Evolutionary conservation across 2,888 invertebrate genomes (phyloP).

Genomic region (Tolmerus cingulatus): DNA sequence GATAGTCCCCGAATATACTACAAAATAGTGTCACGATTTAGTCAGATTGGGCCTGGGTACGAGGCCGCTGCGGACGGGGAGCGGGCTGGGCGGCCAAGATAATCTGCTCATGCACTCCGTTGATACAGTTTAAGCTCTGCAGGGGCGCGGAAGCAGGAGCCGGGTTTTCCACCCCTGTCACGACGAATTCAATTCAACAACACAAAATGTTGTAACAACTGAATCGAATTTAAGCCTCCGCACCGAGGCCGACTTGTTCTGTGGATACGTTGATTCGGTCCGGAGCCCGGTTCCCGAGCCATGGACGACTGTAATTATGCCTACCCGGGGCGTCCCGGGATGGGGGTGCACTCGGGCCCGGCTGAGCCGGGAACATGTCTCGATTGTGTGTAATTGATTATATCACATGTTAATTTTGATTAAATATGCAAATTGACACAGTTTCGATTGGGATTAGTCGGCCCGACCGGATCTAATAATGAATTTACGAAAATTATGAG

Average conservation of each 20-base stretch:
- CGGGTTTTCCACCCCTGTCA: constrained; percentile 39
- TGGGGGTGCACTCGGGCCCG: background rate
- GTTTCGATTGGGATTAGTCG: constrained; percentile 50
- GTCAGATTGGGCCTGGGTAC: constrained; percentile 6
- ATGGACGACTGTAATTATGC: constrained; percentile 41
- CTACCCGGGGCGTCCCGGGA: background rate
- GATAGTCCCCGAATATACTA: constrained; percentile 37
- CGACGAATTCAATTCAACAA: constrained; percentile 46
- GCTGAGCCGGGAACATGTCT: constrained; percentile 41
- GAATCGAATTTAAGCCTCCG: constrained; percentile 46
- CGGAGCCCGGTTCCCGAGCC: background rate
- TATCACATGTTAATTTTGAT: constrained; percentile 65
- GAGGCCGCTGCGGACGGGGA: background rate
- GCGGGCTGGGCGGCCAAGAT: constrained; percentile 20
- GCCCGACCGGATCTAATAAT: constrained; percentile 20
- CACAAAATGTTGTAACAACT: constrained; percentile 45
- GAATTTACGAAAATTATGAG: constrained; percentile 32
- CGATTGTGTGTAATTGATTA: constrained; percentile 61
- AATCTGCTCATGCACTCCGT: constrained; percentile 37
- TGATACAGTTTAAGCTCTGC: constrained; percentile 29
- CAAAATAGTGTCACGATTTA: constrained; percentile 43
- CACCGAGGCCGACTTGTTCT: constrained; percentile 37
- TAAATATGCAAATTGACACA: constrained; percentile 64
- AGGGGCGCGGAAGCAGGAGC: background rate
- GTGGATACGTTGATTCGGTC: constrained; percentile 10